Percentiles rank a stretch among this genome's conserved stretches.
Evolutionary conservation across 2,797 vertebrate species (phyloP).

Genomic region (Heliangelus exortis): DNA sequence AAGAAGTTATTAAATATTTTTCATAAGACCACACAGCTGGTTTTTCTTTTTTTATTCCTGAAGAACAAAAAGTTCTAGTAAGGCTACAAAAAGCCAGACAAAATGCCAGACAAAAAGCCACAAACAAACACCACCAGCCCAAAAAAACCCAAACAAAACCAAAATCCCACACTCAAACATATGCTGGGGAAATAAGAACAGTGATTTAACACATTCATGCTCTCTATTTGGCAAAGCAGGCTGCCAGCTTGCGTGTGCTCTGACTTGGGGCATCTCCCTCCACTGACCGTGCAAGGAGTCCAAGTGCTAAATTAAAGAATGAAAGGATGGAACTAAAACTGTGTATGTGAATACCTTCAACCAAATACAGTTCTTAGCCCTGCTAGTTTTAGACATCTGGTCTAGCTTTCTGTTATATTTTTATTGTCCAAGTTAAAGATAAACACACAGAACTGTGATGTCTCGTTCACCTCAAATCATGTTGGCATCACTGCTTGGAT

Average conservation of each 20-base stretch:
- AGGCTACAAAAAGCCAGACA: not conserved
- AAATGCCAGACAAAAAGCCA: not conserved
- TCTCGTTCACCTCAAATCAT: constrained; percentile 19
- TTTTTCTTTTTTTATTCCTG: not conserved
- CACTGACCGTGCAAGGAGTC: not conserved
- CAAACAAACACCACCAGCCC: not conserved
- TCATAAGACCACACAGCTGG: not conserved
- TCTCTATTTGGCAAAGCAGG: not conserved
- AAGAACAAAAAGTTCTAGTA: not conserved
- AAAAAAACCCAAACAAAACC: not conserved
- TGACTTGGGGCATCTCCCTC: not conserved
- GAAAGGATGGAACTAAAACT: not conserved
- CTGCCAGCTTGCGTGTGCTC: not conserved
- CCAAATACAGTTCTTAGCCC: not conserved
- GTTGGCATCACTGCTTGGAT: not conserved
- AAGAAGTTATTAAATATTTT: not conserved
- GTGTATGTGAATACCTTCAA: not conserved
- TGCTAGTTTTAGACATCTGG: not conserved
- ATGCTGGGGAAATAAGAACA: not conserved
- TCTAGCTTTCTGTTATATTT: not conserved
- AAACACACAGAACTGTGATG: not conserved
- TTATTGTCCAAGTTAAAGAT: constrained; percentile 8
- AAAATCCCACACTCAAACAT: not conserved
- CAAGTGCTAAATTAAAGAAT: not conserved
- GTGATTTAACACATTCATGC: not conserved